Conservation (phyloP, 2,888 invertebrate species). For the Himalopsyche kuldschensis region DNA sequence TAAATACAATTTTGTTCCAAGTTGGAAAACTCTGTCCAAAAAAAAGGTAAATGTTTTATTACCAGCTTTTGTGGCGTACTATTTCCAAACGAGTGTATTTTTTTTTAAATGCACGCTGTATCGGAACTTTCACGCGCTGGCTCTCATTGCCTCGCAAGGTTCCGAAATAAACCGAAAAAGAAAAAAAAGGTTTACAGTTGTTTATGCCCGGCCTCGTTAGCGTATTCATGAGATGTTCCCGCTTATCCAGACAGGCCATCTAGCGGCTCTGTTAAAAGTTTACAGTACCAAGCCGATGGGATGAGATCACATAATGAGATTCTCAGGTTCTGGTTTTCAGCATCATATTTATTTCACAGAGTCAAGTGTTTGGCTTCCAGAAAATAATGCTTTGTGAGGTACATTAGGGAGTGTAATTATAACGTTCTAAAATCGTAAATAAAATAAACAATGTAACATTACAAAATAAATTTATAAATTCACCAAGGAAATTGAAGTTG, state of each 20-base stretch:
- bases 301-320: constrained; percentile 18
- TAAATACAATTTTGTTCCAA: too few species aligned
- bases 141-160: neutral
- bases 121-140: neutral
- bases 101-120: neutral
- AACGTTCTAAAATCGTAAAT: too few species aligned
- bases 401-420: too few species aligned
- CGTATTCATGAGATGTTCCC: constrained; percentile 19
- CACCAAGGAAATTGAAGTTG: too few species aligned
- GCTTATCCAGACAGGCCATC: constrained; percentile 18
- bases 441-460: too few species aligned
- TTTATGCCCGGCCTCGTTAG: constrained; percentile 10
- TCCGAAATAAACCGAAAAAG: neutral
- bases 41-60: neutral
- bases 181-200: neutral
- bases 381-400: neutral
- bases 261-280: constrained; percentile 9
- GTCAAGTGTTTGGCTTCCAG: neutral
- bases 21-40: too few species aligned
- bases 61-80: neutral
- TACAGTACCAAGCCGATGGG: neutral
- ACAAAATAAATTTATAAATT: too few species aligned
- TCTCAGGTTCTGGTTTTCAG: neutral
- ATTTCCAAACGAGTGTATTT: neutral
- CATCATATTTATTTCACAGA: neutral